Conservation (phyloP, 2,113 vertebrate species). For the Kryptolebias marmoratus region DNA sequence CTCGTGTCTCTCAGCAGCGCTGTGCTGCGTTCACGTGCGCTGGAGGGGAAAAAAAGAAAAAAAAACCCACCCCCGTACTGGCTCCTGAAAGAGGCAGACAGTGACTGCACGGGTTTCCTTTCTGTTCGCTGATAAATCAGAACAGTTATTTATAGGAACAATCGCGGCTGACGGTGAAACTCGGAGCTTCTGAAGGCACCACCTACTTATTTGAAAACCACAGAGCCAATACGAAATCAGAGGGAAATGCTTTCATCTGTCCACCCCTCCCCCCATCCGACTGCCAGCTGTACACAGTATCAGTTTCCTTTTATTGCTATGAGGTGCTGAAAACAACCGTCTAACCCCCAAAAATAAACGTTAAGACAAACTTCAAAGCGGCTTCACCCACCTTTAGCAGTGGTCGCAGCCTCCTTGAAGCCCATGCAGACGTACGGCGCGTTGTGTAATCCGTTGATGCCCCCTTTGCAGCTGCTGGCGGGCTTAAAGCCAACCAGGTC, state of each 20-base stretch:
- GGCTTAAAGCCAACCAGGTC: conserved; percentile 79
- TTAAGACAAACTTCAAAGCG: background rate
- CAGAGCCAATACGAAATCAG: conserved; percentile 37
- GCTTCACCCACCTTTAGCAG: conserved; percentile 90
- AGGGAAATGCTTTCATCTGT: conserved; percentile 13
- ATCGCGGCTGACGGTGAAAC: background rate
- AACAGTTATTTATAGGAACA: background rate
- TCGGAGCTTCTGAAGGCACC: conserved; percentile 29
- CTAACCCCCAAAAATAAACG: background rate
- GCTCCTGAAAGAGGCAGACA: background rate
- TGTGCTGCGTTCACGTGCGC: conserved; percentile 45
- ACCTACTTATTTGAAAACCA: conserved; percentile 30
- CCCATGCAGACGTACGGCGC: conserved; percentile 89
- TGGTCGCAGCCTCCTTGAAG: conserved; percentile 90
- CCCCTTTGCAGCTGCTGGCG: conserved; percentile 85
- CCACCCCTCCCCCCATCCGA: background rate
- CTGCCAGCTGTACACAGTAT: conserved; percentile 1
- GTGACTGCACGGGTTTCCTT: too few species aligned
- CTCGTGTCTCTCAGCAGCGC: conserved; percentile 63
- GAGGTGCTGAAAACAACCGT: too few species aligned
- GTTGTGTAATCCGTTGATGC: conserved; percentile 82
- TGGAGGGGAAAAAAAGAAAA: conserved; percentile 15
- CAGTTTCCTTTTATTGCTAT: background rate
- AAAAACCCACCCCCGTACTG: background rate
- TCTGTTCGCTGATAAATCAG: too few species aligned